Evolutionary conservation across 2,113 vertebrate genomes (phyloP).

Genomic region (Colossoma macropomum): DNA sequence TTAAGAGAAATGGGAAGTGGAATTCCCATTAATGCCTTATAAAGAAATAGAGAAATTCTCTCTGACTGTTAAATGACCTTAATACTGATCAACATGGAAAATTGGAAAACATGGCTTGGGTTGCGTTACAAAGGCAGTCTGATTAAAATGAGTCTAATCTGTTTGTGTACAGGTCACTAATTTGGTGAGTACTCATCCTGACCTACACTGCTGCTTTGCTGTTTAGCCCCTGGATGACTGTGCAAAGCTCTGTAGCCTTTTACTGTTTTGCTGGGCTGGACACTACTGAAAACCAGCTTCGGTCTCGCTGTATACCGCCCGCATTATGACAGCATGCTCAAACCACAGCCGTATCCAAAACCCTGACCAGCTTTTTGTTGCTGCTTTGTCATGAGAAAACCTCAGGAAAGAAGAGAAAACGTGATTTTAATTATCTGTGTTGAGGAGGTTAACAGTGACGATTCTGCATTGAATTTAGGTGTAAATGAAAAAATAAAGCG

Average conservation of each 20-base stretch:
- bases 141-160: constrained; percentile 66
- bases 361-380: neutral
- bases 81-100: too few relatives aligned
- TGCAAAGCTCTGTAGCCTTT: neutral
- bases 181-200: constrained; percentile 84
- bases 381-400: constrained; percentile 6
- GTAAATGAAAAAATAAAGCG: neutral
- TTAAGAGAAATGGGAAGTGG: too few relatives aligned
- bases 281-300: neutral
- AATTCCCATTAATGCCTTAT: too few relatives aligned
- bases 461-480: neutral
- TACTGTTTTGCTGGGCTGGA: neutral
- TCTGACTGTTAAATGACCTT: neutral
- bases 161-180: constrained; percentile 91
- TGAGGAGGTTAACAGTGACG: neutral
- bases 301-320: neutral
- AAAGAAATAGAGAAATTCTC: too few relatives aligned
- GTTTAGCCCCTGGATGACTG: constrained; percentile 32
- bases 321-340: constrained; percentile 1
- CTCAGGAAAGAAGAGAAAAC: neutral
- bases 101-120: neutral
- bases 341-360: neutral
- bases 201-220: constrained; percentile 82
- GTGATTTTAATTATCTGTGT: neutral
- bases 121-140: constrained; percentile 1